Base-by-base conservation (phyloP, 1,140 invertebrate species). In the Drosophila oshimai region DNA sequence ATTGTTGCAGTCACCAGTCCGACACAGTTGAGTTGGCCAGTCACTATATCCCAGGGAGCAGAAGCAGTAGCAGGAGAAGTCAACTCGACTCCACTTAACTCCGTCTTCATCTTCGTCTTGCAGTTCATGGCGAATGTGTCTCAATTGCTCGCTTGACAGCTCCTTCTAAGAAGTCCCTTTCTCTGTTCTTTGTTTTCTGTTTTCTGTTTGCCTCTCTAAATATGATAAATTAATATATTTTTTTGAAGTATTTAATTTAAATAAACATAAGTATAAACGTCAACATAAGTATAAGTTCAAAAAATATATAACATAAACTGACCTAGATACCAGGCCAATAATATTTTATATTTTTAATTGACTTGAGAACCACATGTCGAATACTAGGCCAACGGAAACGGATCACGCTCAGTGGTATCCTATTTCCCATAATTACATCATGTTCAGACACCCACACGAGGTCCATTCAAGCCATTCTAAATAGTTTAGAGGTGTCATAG, bases 1-100 rank as follows among this genome's bases (percentile, higher is more conserved):
- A 87, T 87, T 87, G 81, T 58, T 51, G 60, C 70, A 58, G 60
- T 46, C 41, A 49, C n/a, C 68, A 61, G 62, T 62, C 61, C 54
- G 57, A 74, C 37, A 73, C 72, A 76, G 81, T 71, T 87, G 72
- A 72, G 75, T 71, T 78, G 64, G 41, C 49, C 79, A 77, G 64
- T 71, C 75, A 51, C 50, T 67, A 37, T 47, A 45, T 29, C 22
- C 31, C 53, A 0, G 36, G 28, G 7, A 44, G 20, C 7, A 12
- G 37, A 10, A 37, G 34, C n/a, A 26, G 50, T 26, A 29, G 3
- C 29, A 12, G 60, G 17, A 12, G 17, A 33, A 54, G 51, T 54
- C 51, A 55, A 13, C 41, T 53, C 31, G 18, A 24, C 28, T 33
- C 13, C 53, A 53, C 46, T 53, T 57, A 53, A 13, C 53, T 57